Conservation (phyloP, 2,888 invertebrate genomes). For the Orchesella flavescens region DNA sequence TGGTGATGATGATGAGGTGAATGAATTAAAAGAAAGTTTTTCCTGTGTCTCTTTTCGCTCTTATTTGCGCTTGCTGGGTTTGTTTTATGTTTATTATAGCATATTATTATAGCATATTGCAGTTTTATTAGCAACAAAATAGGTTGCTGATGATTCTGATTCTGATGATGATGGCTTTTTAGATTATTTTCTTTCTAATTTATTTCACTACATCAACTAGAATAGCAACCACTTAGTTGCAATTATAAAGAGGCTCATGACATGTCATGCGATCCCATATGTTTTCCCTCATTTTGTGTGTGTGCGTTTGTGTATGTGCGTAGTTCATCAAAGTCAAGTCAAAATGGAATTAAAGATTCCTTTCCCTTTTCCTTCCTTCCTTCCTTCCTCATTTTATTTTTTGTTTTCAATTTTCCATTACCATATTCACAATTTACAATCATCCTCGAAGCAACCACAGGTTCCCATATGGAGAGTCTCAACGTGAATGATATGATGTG, state of each 20-base stretch:
- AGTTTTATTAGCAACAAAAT: constrained; percentile 16
- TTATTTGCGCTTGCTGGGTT: constrained; percentile 12
- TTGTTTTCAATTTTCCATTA: constrained; percentile 57
- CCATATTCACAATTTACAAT: constrained; percentile 34
- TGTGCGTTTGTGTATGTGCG: neutral
- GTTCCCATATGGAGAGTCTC: too few relatives aligned
- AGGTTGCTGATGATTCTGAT: neutral
- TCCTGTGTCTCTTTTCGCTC: neutral
- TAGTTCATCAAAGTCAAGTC: constrained; percentile 60
- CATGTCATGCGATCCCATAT: neutral
- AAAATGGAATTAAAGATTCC: constrained; percentile 34
- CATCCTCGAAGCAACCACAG: neutral
- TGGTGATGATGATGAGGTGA: constrained; percentile 30
- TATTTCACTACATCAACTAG: neutral
- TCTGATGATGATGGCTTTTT: too few relatives aligned
- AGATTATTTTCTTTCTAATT: neutral
- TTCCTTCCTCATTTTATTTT: constrained; percentile 49
- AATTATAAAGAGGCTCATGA: constrained; percentile 33
- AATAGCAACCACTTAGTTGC: constrained; percentile 30
- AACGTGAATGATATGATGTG: too few relatives aligned
- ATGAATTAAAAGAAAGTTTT: constrained; percentile 47
- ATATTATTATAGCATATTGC: neutral
- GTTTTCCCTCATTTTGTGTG: neutral
- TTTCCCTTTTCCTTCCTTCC: constrained; percentile 53
- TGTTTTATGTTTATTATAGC: constrained; percentile 1